Evolutionary conservation across 2,888 invertebrate species (phyloP), one percentile per base, ranked within the genome.

Genomic region (Andrena chrysosceles): DNA sequence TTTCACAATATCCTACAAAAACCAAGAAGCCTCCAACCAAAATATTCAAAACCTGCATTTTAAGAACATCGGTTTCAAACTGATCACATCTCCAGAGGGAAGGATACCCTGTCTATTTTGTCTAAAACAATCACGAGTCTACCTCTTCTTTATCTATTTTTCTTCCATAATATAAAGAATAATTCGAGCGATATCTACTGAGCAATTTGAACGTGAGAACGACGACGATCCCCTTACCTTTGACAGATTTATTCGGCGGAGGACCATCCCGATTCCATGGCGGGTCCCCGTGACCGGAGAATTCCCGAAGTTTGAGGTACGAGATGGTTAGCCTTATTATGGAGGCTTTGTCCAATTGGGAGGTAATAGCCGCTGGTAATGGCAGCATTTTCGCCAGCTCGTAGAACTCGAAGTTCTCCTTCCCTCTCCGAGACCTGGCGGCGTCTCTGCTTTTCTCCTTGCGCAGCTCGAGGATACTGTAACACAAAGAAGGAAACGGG

Each of bases 331-430:
- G 97, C 94, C 98, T 96, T 95, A 99, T 98, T 94, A 99, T 98
- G 94, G 98, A 98, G 85, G 98, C 98, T 95, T 98, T 98, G 95
- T 98, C 98, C 95, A 99, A 95, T 95, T 98, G 98, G 93, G 98
- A 97, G 93, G 98, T 98, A 93, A 98, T 98, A 92, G 98, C 98
- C 48, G 98, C 97, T 26, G 97, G 98, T 87, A 97, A 96, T 35
- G 98, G 99, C 94, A 97, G 95, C 98, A 97, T 98, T 96, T 97
- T 98, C 85, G 99, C 98, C 93, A 99, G 95, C 95, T 98, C 98
- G 94, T 98, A 98, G 95, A 99, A 99, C 95, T 99, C 99, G 94
- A 97, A 98, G 95, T 99, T 99, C 94, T 99, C 99, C 93, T 98
- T 98, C 82, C 98, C 98, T 54, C 99, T 96, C 71, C 99, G 95